Evolutionary conservation across 1,140 invertebrate genomes (phyloP).

Genomic region (Neomicropteryx cornuta): DNA sequence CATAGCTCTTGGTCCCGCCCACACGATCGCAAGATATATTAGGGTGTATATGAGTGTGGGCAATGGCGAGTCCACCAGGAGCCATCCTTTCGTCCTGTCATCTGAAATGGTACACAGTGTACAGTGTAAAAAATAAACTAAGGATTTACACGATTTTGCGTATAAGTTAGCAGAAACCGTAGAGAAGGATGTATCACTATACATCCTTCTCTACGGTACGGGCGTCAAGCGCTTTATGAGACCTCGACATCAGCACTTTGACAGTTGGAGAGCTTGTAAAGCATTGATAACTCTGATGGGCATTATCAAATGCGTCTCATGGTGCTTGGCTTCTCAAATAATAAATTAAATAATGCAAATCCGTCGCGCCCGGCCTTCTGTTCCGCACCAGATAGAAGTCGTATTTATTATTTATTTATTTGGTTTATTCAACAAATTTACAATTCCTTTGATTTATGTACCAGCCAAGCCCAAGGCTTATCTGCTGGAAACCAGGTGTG

Average conservation of each 20-base stretch:
- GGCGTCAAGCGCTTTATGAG: background rate
- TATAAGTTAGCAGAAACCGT: background rate
- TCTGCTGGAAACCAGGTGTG: no score
- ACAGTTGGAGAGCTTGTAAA: background rate
- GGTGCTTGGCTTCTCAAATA: no score
- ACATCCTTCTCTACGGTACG: background rate
- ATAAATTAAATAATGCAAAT: no score
- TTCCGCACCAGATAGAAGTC: no score
- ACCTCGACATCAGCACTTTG: background rate
- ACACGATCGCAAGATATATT: constrained; percentile 71
- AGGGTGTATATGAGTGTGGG: constrained; percentile 65
- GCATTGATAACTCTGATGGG: no score
- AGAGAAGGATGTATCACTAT: background rate
- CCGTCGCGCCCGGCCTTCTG: no score
- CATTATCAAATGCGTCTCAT: no score
- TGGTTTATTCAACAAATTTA: no score
- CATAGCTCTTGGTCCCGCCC: constrained; percentile 75
- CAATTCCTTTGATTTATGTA: no score
- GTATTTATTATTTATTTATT: no score
- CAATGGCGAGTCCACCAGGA: constrained; percentile 70
- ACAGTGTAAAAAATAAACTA: background rate
- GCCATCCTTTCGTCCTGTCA: constrained; percentile 74
- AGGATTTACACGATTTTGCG: background rate
- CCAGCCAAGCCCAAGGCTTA: no score
- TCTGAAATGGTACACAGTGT: constrained; percentile 42